Conservation (phyloP, 2,113 vertebrate genomes). For the Bubo scandiacus region DNA sequence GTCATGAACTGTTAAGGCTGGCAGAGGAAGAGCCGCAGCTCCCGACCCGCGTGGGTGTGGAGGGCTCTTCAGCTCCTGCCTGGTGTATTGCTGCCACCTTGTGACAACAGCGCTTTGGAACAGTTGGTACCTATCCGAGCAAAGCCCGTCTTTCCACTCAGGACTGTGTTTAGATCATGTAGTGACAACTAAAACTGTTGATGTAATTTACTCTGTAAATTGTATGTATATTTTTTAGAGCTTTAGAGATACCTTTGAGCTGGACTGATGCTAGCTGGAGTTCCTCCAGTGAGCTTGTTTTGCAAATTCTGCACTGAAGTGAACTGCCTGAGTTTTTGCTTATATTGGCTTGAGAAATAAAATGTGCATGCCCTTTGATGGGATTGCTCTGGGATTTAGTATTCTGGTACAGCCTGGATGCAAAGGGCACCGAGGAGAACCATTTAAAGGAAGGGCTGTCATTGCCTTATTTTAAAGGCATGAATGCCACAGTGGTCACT, state of each 20-base stretch:
- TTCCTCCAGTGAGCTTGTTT: not conserved
- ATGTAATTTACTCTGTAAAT: not conserved
- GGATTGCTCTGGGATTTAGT: not conserved
- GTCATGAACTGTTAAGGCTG: accelerated
- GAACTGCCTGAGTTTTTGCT: not conserved
- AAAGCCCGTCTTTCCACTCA: not conserved
- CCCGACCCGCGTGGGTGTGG: accelerated
- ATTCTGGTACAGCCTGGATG: not conserved
- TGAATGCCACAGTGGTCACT: not conserved
- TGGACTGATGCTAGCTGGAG: not conserved
- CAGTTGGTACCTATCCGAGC: accelerated
- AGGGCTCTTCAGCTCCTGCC: not conserved
- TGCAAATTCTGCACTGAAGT: not conserved
- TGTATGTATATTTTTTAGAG: accelerated
- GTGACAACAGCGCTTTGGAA: not conserved
- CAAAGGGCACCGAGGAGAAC: not conserved
- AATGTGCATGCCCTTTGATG: not conserved
- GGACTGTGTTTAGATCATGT: not conserved
- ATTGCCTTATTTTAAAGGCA: not conserved
- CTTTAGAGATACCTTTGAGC: not conserved
- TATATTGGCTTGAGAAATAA: not conserved
- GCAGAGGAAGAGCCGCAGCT: not conserved
- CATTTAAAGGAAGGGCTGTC: not conserved
- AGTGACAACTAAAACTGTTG: not conserved
- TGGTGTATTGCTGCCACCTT: conserved; percentile 20